Conservation (phyloP, 2,113 vertebrate genomes). For the Tupaia chinensis region DNA sequence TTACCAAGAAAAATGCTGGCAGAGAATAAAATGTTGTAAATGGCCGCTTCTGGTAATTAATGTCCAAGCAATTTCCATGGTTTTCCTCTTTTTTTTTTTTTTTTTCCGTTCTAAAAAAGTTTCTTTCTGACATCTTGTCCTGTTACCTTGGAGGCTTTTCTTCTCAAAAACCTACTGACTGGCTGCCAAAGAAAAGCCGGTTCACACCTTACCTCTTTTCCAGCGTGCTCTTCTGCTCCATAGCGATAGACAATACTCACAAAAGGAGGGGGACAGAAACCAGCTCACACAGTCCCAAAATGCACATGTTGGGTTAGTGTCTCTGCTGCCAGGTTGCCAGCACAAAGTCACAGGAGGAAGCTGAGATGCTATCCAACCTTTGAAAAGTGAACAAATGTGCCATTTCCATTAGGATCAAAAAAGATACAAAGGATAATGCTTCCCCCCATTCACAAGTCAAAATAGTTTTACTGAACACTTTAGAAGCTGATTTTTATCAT, state of each 20-base stretch:
- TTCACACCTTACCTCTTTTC: slow-evolving; percentile 48
- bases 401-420: not conserved
- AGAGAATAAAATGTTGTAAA: slow-evolving; percentile 21
- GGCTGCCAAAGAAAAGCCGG: not conserved
- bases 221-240: not conserved
- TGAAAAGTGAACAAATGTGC: not conserved
- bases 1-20: not conserved
- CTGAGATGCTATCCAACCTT: not conserved
- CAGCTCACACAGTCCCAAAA: not conserved
- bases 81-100: not conserved
- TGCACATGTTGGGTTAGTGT: not conserved
- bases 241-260: slow-evolving; percentile 55
- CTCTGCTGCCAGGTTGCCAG: not conserved
- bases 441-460: not conserved
- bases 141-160: slow-evolving; percentile 58
- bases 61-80: not conserved
- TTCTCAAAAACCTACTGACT: slow-evolving; percentile 23
- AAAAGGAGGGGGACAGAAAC: not conserved
- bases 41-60: slow-evolving; percentile 45
- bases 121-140: slow-evolving; percentile 55
- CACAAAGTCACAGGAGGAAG: slow-evolving; percentile 12
- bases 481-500: not conserved
- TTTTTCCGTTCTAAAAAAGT: slow-evolving; percentile 50
- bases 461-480: not conserved
- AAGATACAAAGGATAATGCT: not conserved